Conservation (phyloP, 2,888 invertebrate species). For the Rutpela maculata region DNA sequence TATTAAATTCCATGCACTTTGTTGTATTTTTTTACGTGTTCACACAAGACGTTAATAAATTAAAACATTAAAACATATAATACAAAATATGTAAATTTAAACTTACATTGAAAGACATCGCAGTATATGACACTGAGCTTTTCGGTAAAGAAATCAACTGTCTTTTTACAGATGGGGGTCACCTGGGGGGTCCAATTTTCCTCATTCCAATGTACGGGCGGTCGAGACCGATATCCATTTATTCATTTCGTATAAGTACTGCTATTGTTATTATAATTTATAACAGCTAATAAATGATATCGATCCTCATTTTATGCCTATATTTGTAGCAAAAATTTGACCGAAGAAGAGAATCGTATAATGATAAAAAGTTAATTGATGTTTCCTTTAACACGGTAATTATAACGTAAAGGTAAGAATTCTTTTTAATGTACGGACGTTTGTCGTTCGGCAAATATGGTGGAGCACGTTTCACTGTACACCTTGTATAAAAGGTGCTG, state of each 20-base stretch:
- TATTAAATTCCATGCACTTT: no score
- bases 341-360: constrained; percentile 22
- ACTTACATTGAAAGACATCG: no score
- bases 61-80: no score
- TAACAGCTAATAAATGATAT: constrained; percentile 3
- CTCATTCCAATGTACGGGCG: constrained; percentile 3
- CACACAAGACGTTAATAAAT: no score
- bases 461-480: constrained; percentile 31
- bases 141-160: neutral
- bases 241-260: constrained; percentile 4
- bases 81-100: no score
- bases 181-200: constrained; percentile 3
- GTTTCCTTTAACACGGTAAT: constrained; percentile 48
- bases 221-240: neutral
- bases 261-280: constrained; percentile 3
- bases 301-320: neutral
- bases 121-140: neutral
- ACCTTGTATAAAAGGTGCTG: constrained; percentile 50
- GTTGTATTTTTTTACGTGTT: no score
- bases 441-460: constrained; percentile 42
- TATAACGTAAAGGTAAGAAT: constrained; percentile 31
- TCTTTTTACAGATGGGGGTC: neutral
- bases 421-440: constrained; percentile 18
- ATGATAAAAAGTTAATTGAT: constrained; percentile 46
- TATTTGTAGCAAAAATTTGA: neutral